Conservation (phyloP, 2,888 invertebrate genomes). For the Tyria jacobaeae region DNA sequence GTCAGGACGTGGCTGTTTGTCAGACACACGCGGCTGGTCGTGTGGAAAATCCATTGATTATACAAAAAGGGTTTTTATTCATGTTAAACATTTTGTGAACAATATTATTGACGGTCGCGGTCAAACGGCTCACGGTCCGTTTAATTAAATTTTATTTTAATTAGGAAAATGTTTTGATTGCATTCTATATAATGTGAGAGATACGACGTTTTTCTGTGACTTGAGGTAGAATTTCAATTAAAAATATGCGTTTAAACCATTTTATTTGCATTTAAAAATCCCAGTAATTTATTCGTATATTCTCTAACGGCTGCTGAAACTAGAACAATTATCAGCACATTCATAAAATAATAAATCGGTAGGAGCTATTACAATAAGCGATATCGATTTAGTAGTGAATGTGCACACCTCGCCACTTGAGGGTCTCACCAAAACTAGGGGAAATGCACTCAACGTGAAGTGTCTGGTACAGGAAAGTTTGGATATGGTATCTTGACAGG, state of each 20-base stretch:
- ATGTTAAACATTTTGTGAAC: slow-evolving; percentile 58
- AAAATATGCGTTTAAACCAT: too few species aligned
- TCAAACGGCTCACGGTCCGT: slow-evolving; percentile 36
- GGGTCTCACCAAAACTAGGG: slow-evolving; percentile 55
- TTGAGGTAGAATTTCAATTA: neutral
- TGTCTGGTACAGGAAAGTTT: neutral
- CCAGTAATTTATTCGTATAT: neutral
- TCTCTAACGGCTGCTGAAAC: neutral
- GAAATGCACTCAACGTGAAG: slow-evolving; percentile 49
- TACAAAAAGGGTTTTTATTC: slow-evolving; percentile 57
- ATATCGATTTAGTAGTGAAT: slow-evolving; percentile 49
- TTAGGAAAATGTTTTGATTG: slow-evolving; percentile 16
- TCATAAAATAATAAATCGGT: slow-evolving; percentile 28
- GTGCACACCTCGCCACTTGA: slow-evolving; percentile 63
- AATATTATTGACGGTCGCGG: slow-evolving; percentile 49
- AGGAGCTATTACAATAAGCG: slow-evolving; percentile 50
- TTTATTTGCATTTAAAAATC: too few species aligned
- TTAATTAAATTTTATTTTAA: slow-evolving; percentile 45
- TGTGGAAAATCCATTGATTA: slow-evolving; percentile 63
- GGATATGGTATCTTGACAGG: slow-evolving; percentile 49
- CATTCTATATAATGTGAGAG: neutral
- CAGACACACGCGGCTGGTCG: slow-evolving; percentile 57
- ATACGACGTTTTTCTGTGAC: neutral
- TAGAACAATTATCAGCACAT: slow-evolving; percentile 8
- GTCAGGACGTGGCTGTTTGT: slow-evolving; percentile 42